Conservation (phyloP, 2,113 vertebrate genomes). For the Tiliqua scincoides region DNA sequence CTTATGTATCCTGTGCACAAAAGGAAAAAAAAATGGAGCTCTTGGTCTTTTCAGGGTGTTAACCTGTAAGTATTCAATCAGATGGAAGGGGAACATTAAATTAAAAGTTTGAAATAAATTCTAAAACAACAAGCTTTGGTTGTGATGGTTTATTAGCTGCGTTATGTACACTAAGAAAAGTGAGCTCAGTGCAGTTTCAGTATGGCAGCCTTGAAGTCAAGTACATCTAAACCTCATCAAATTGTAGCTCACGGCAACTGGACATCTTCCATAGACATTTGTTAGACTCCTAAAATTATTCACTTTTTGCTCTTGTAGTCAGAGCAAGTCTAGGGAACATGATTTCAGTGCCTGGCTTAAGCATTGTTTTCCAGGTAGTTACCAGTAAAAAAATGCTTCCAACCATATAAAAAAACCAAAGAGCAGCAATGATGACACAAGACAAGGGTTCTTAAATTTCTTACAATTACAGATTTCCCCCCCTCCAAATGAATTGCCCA, state of each 20-base stretch:
- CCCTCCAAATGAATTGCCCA: too few relatives aligned
- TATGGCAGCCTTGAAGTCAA: background rate
- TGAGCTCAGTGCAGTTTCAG: background rate
- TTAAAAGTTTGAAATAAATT: conserved; percentile 4
- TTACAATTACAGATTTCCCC: too few relatives aligned
- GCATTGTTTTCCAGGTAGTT: background rate
- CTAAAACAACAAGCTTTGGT: background rate
- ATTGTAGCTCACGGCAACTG: background rate
- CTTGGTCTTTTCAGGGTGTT: background rate
- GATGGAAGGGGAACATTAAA: background rate
- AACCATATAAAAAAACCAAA: too few relatives aligned
- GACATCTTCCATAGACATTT: background rate
- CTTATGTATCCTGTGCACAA: background rate
- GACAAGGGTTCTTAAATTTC: too few relatives aligned
- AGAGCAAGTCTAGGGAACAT: background rate
- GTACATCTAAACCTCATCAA: background rate
- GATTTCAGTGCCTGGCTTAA: background rate
- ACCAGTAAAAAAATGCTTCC: background rate
- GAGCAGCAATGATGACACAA: too few relatives aligned
- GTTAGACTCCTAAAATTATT: background rate
- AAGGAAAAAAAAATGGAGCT: background rate
- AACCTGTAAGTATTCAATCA: background rate
- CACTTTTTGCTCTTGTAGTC: background rate
- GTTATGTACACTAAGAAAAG: background rate
- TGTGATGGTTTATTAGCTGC: background rate